These are phyloP conservation scores for Calliscelio sp. DNA, from an alignment of 2,888 invertebrate species.

Conservation along the genomic window DNA sequence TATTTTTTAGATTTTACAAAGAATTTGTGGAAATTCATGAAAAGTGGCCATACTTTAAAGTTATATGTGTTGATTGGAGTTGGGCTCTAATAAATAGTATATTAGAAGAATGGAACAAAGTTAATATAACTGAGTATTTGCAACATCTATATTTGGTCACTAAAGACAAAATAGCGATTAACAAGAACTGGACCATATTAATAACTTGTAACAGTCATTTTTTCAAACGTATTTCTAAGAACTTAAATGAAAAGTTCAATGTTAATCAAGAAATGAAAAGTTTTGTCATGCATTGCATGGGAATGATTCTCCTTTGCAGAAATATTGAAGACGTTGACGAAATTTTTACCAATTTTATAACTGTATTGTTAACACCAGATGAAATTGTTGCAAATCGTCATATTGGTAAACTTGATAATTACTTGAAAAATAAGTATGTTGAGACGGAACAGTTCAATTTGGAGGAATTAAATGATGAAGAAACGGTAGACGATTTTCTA, in stretches of 20 bases:
- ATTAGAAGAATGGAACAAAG: slow-evolving; percentile 21
- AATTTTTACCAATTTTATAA: slow-evolving; percentile 17
- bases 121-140: slow-evolving; percentile 1
- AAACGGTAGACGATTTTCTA: not conserved
- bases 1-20: slow-evolving; percentile 11
- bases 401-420: slow-evolving; percentile 3
- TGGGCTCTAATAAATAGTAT: slow-evolving; percentile 24
- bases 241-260: slow-evolving; percentile 16
- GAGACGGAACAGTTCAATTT: too few species aligned
- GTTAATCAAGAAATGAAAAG: not conserved
- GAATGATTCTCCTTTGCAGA: slow-evolving; percentile 2
- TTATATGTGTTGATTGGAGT: slow-evolving; percentile 27
- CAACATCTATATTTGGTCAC: not conserved
- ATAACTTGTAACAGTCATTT: slow-evolving; percentile 13
- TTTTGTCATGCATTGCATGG: slow-evolving; percentile 7
- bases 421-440: not conserved
- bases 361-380: slow-evolving; percentile 5
- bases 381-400: slow-evolving; percentile 11
- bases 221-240: slow-evolving; percentile 3
- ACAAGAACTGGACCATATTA: slow-evolving; percentile 7
- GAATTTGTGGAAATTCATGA: not conserved
- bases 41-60: slow-evolving; percentile 13
- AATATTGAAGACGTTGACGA: slow-evolving; percentile 4
- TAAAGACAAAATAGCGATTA: not conserved
- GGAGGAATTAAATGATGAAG: not conserved